These are phyloP conservation scores for Propithecus perrieri DNA, from an alignment of 2,797 vertebrate genomes.

Conservation along the genomic window DNA sequence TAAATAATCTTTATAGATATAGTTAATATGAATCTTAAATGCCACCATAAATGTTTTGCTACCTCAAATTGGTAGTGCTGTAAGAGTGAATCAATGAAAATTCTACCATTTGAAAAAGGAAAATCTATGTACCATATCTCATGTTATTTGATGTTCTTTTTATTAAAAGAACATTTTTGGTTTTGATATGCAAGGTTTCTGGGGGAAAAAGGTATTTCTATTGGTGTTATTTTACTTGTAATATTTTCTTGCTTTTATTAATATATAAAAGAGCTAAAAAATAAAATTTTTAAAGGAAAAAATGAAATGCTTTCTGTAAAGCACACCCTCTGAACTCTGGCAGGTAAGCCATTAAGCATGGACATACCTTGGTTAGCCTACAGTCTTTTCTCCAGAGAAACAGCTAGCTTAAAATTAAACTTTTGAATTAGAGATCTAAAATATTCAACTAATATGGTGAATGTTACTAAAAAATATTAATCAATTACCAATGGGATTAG, in stretches of 20 bases:
- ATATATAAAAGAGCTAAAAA: background rate
- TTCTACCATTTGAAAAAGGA: constrained; percentile 50
- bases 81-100: constrained; percentile 63
- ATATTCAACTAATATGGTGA: background rate
- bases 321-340: background rate
- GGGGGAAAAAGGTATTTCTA: background rate
- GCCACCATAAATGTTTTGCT: constrained; percentile 69
- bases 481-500: background rate
- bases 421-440: background rate
- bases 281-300: constrained; percentile 29
- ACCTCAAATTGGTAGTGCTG: constrained; percentile 37
- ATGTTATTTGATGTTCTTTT: constrained; percentile 55
- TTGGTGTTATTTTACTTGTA: background rate
- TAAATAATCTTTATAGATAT: constrained; percentile 66
- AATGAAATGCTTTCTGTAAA: constrained; percentile 3
- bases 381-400: background rate
- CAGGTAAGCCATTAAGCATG: background rate
- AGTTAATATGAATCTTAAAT: constrained; percentile 75
- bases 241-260: constrained; percentile 13
- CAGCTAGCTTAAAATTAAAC: constrained; percentile 37
- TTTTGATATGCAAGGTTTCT: constrained; percentile 4
- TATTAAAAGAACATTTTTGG: background rate
- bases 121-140: constrained; percentile 39
- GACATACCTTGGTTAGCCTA: background rate
- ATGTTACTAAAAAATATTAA: background rate